Evolutionary conservation across 2,888 invertebrate genomes (phyloP).

Genomic region (Caenorhabditis macrosperma): DNA sequence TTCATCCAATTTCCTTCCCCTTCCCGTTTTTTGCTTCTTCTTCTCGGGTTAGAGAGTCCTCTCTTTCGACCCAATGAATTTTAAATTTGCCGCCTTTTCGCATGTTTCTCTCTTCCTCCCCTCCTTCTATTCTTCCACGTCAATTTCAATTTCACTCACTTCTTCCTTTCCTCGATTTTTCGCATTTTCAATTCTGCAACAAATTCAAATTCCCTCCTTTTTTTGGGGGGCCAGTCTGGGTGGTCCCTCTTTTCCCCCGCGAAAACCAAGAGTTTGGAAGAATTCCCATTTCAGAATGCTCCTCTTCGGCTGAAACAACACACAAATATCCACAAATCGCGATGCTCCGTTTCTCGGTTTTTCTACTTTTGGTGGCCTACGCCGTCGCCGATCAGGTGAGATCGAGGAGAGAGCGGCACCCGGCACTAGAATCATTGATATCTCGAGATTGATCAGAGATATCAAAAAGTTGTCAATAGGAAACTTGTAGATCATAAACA

Average conservation of each 20-base stretch:
- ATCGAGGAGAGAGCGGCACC: no score
- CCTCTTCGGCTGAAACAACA: constrained; percentile 31
- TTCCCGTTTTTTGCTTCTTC: constrained; percentile 8
- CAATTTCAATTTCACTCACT: constrained; percentile 8
- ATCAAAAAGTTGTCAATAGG: no score
- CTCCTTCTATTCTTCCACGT: constrained; percentile 3
- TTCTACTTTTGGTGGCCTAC: constrained; percentile 9
- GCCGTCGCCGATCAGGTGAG: constrained; percentile 18
- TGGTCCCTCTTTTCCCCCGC: not conserved
- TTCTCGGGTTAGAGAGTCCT: constrained; percentile 1
- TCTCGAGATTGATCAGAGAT: no score
- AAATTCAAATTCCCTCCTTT: no score
- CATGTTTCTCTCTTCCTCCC: not conserved
- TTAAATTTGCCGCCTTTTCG: constrained; percentile 38
- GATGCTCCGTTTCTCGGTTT: constrained; percentile 18
- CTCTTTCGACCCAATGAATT: constrained; percentile 42
- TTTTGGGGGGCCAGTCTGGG: not conserved
- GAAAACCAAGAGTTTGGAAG: not conserved
- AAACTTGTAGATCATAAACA: no score
- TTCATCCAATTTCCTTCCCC: not conserved
- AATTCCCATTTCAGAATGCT: constrained; percentile 24
- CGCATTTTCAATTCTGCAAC: not conserved
- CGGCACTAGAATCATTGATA: no score
- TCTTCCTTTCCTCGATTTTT: not conserved
- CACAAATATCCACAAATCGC: no score